Evolutionary conservation across 2,888 invertebrate genomes (phyloP).

Genomic region (Venusia cambrica): DNA sequence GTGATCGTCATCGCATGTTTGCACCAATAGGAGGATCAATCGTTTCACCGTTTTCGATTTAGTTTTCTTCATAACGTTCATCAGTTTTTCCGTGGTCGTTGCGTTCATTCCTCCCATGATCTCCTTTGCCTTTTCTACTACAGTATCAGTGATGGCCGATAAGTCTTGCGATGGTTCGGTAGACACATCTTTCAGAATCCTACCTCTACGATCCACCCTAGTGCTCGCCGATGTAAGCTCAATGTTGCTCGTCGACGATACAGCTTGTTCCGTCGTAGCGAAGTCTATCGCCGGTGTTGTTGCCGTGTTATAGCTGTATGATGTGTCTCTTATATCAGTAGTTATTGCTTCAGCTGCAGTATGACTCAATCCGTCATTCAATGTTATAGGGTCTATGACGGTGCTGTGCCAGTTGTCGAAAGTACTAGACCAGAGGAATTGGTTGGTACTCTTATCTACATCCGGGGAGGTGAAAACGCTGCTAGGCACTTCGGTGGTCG

Average conservation of each 20-base stretch:
- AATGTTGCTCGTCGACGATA: constrained; percentile 50
- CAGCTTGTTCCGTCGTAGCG: constrained; percentile 53
- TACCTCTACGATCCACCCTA: constrained; percentile 55
- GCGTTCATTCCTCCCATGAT: constrained; percentile 89
- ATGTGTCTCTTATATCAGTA: constrained; percentile 23
- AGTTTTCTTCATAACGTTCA: constrained; percentile 91
- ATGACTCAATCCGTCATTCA: constrained; percentile 84
- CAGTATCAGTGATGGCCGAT: constrained; percentile 84
- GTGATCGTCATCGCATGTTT: constrained; percentile 87
- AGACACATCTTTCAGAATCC: constrained; percentile 57
- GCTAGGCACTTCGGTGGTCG: constrained; percentile 48
- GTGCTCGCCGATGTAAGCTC: constrained; percentile 49
- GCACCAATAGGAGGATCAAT: constrained; percentile 87
- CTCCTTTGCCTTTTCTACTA: constrained; percentile 86
- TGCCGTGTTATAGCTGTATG: constrained; percentile 37
- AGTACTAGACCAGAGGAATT: constrained; percentile 69
- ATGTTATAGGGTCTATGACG: constrained; percentile 85
- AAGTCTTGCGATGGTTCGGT: constrained; percentile 80
- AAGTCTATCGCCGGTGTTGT: constrained; percentile 51
- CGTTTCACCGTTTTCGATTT: constrained; percentile 87
- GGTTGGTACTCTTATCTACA: constrained; percentile 61
- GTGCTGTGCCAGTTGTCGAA: constrained; percentile 84
- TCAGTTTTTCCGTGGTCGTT: constrained; percentile 86
- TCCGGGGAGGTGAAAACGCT: constrained; percentile 65
- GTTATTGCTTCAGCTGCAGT: constrained; percentile 47